A percentile compares a stretch with the other conserved stretches of the same genome.
These are phyloP conservation scores for Haemorhous mexicanus DNA, from an alignment of 2,113 vertebrate genomes.

Conservation along the genomic window DNA sequence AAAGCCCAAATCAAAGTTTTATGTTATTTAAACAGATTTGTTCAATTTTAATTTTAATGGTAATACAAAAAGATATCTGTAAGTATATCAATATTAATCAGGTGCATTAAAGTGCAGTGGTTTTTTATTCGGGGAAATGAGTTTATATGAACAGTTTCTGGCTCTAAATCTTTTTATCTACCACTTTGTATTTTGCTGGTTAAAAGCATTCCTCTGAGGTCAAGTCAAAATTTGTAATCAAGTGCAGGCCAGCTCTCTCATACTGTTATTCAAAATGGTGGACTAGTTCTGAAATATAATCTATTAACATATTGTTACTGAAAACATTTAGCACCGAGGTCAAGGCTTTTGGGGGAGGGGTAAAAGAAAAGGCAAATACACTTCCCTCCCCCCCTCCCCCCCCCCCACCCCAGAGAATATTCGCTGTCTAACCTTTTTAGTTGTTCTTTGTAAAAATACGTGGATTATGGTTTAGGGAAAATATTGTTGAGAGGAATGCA, in stretches of 20 bases:
- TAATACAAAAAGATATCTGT: not conserved
- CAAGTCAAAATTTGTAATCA: conserved; percentile 38
- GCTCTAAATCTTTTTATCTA: not conserved
- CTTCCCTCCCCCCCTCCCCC: not conserved
- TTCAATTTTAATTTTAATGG: not conserved
- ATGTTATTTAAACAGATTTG: not conserved
- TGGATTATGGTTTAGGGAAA: not conserved
- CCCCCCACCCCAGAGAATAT: not conserved
- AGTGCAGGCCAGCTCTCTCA: conserved; percentile 55
- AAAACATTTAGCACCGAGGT: conserved; percentile 28
- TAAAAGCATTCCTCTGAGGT: conserved; percentile 24
- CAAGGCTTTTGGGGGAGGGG: not conserved
- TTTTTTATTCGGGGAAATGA: not conserved
- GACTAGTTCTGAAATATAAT: conserved; percentile 62
- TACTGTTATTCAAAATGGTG: conserved; percentile 32
- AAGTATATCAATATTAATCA: not conserved
- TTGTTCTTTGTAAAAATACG: not conserved
- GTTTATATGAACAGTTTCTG: not conserved
- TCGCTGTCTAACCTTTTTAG: not conserved
- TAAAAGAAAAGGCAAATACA: not conserved
- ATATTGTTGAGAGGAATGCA: not conserved
- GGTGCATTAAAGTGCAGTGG: not conserved
- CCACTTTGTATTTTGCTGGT: not conserved
- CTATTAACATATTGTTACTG: conserved; percentile 46
- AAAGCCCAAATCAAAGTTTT: not conserved